phyloP scores from a whole-genome alignment of 2,797 vertebrate genomes.

The Spondyliosoma cantharus region DNA sequence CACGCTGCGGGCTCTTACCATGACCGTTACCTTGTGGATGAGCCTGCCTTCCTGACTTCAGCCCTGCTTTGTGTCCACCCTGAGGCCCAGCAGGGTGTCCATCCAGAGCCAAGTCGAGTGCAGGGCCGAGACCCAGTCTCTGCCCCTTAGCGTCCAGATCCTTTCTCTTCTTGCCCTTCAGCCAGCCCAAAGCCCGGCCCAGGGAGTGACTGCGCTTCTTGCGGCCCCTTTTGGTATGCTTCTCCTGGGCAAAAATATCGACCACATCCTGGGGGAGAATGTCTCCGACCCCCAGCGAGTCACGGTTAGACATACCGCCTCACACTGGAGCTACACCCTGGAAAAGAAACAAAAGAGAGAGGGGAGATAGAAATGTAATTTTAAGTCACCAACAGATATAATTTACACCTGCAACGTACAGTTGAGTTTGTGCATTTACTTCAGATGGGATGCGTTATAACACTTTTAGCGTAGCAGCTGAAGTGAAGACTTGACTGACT shows the following conservation, averaged over 20 bases:
- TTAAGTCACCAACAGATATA: not conserved
- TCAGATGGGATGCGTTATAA: no score
- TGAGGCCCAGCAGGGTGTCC: conserved; percentile 60
- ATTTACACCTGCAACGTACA: no score
- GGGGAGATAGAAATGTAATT: not conserved
- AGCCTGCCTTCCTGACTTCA: conserved; percentile 62
- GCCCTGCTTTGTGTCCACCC: conserved; percentile 71
- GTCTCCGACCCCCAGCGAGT: conserved; percentile 83
- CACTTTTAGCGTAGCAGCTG: no score
- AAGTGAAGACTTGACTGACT: no score
- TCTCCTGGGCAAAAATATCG: conserved; percentile 82
- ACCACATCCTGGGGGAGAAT: conserved; percentile 85
- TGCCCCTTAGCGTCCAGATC: conserved; percentile 34
- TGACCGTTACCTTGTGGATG: conserved; percentile 71
- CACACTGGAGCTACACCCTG: conserved; percentile 67
- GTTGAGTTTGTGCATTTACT: no score
- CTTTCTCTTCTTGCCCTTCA: conserved; percentile 88
- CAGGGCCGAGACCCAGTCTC: conserved; percentile 71
- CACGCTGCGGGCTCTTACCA: conserved; percentile 61
- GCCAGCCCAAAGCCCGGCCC: conserved; percentile 90
- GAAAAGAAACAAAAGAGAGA: conserved; percentile 11
- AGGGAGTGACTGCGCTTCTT: conserved; percentile 86
- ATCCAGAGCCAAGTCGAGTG: conserved; percentile 75
- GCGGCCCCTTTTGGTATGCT: conserved; percentile 70
- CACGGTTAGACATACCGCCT: conserved; percentile 83